Conservation (phyloP, 2,888 invertebrate genomes). For the Biston betularia region DNA sequence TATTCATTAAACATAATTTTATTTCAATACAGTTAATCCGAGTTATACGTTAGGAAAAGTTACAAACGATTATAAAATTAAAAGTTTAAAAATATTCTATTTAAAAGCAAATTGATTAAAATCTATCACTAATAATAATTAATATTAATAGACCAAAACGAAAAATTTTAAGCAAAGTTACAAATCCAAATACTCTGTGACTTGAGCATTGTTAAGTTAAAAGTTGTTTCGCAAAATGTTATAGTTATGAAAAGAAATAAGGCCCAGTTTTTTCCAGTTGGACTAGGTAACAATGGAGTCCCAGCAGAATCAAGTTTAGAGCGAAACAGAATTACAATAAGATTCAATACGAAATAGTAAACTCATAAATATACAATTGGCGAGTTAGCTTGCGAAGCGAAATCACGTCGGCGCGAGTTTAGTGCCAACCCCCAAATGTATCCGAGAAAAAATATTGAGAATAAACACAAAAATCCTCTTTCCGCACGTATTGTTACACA, state of each 20-base stretch:
- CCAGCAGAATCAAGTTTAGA: conserved; percentile 38
- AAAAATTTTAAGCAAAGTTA: conserved; percentile 1
- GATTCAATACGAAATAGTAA: conserved; percentile 67
- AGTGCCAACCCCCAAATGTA: conserved; percentile 67
- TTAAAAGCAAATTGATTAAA: too few relatives aligned
- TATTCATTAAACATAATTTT: not conserved
- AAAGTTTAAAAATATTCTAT: not conserved
- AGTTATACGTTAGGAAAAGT: not conserved
- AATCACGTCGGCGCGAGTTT: conserved; percentile 74
- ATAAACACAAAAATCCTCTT: conserved; percentile 63
- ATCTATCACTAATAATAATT: not conserved
- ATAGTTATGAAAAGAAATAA: conserved; percentile 26
- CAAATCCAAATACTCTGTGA: conserved; percentile 3
- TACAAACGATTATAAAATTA: not conserved
- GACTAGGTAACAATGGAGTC: conserved; percentile 36
- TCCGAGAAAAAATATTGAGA: conserved; percentile 68
- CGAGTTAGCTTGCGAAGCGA: conserved; percentile 71
- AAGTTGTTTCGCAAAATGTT: conserved; percentile 21
- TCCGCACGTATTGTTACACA: conserved; percentile 81
- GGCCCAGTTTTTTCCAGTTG: conserved; percentile 30
- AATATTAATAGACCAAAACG: not conserved
- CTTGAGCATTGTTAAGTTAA: conserved; percentile 14
- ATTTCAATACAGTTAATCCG: not conserved
- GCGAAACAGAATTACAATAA: conserved; percentile 48
- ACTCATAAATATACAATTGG: conserved; percentile 85